phyloP scores from a whole-genome alignment of 2,888 invertebrate genomes.

The Ceratothoa steindachneri region DNA sequence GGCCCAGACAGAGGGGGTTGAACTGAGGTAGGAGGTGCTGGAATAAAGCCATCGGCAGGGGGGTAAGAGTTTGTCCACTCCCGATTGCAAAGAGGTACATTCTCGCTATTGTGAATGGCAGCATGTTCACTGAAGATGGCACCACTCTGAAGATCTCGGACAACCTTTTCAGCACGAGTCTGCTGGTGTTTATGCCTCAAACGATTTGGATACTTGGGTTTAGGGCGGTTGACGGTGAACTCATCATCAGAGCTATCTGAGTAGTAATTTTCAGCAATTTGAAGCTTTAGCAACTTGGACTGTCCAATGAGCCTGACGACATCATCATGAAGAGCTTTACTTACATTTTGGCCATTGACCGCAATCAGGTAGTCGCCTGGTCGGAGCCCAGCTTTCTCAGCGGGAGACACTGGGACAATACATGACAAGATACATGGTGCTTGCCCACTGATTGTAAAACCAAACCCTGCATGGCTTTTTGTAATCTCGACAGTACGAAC shows the following conservation, averaged over 20 bases:
- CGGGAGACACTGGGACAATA: slow-evolving; percentile 83
- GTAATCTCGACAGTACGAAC: slow-evolving; percentile 78
- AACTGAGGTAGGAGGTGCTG: slow-evolving; percentile 17
- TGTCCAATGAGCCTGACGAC: slow-evolving; percentile 86
- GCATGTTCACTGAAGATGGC: slow-evolving; percentile 54
- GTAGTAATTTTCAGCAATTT: slow-evolving; percentile 80
- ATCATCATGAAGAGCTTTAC: slow-evolving; percentile 86
- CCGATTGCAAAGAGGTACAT: slow-evolving; percentile 35
- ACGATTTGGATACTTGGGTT: slow-evolving; percentile 52
- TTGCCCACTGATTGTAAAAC: slow-evolving; percentile 96
- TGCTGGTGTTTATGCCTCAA: slow-evolving; percentile 51
- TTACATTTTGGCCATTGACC: slow-evolving; percentile 85
- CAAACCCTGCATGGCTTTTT: slow-evolving; percentile 83
- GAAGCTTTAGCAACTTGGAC: slow-evolving; percentile 70
- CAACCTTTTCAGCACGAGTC: slow-evolving; percentile 57
- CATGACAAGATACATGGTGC: slow-evolving; percentile 92
- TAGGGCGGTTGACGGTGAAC: slow-evolving; percentile 50
- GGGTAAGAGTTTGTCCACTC: slow-evolving; percentile 42
- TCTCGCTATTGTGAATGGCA: slow-evolving; percentile 41
- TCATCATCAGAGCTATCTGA: slow-evolving; percentile 77
- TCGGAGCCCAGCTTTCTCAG: slow-evolving; percentile 80
- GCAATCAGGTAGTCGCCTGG: slow-evolving; percentile 89
- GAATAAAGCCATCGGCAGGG: slow-evolving; percentile 9
- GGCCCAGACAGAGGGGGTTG: background rate
- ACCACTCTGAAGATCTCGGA: slow-evolving; percentile 57